Evolutionary conservation across 1,140 invertebrate species (phyloP).

Genomic region (Andrena cerasifolii): DNA sequence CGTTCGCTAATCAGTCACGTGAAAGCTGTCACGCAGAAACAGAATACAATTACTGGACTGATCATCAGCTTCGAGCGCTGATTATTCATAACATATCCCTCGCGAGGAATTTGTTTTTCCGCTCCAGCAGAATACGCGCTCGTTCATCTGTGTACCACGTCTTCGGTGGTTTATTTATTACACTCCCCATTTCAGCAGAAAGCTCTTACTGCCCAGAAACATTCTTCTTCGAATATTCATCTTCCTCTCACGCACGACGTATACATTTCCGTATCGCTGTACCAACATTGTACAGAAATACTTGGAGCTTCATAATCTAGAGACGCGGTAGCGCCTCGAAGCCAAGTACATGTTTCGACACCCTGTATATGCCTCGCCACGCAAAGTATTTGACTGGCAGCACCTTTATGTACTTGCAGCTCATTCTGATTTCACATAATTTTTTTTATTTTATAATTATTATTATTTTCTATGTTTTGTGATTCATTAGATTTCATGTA

Average conservation of each 20-base stretch:
- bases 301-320: background rate
- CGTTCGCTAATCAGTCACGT: too few relatives aligned
- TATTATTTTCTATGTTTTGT: too few relatives aligned
- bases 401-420: too few relatives aligned
- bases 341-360: too few relatives aligned
- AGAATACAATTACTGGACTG: too few relatives aligned
- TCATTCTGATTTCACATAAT: too few relatives aligned
- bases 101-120: background rate
- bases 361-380: too few relatives aligned
- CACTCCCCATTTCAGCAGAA: background rate
- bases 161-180: background rate
- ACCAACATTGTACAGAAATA: background rate
- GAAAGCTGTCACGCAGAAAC: too few relatives aligned
- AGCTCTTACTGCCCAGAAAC: background rate
- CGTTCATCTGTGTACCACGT: background rate
- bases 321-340: too few relatives aligned
- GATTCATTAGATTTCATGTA: too few relatives aligned
- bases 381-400: too few relatives aligned
- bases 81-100: background rate
- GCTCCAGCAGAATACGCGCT: conserved; percentile 4
- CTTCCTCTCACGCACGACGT: background rate
- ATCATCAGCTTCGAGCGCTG: background rate
- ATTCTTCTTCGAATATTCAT: conserved; percentile 7
- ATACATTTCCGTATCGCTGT: conserved; percentile 27
- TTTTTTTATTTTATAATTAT: too few relatives aligned